Evolutionary conservation across 2,888 invertebrate species (phyloP), one percentile per base, ranked within the genome.

Genomic region (Phorcus lineatus): DNA sequence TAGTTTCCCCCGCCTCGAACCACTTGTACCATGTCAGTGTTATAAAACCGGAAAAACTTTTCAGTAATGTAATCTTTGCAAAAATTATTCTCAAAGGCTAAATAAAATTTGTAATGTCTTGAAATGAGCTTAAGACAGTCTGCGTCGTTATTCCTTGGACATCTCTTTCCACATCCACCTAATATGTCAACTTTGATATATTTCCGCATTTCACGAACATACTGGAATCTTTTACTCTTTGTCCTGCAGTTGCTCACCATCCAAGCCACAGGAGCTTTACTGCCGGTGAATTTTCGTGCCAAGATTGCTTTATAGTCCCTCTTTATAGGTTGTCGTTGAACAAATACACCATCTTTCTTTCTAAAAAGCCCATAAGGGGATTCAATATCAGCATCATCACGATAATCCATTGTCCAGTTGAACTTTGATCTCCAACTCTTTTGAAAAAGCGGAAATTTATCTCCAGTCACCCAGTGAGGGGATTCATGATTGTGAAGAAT

Each of bases 31-130:
- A 76, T 54, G 36, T 76, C 76, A 2, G 54, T 24, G n/a, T 24
- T 11, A 54, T n/a, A 76, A 16, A 22, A 54, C 6, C n/a, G 55
- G 24, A 76, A 76, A 31, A 76, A 76, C 19, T 76, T 76, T 54
- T 76, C 76, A 1, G 76, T 53, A 17, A 76, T 54, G 31, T 76
- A 76, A 19, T 76, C 76, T 31, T 52, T 24, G 19, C 76, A 76
- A 17, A 54, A 76, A 22, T 31, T 54, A 31, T 54, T 76, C 24
- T 76, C 76, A 76, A 76, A 76, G 17, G 76, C 19, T 3, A 76
- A 31, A 54, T 53, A 76, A 28, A 76, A 76, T 28, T 76, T 76
- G 54, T 76, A 76, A n/a, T 16, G 17, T n/a, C 3, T 76, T 6
- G 52, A 24, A 0, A 76, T 19, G 4, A 22, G 13, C 1, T 76